Base-by-base conservation (phyloP, 64 coral and sea anemone genomes). In the Dendrophyllia cribrosa region DNA sequence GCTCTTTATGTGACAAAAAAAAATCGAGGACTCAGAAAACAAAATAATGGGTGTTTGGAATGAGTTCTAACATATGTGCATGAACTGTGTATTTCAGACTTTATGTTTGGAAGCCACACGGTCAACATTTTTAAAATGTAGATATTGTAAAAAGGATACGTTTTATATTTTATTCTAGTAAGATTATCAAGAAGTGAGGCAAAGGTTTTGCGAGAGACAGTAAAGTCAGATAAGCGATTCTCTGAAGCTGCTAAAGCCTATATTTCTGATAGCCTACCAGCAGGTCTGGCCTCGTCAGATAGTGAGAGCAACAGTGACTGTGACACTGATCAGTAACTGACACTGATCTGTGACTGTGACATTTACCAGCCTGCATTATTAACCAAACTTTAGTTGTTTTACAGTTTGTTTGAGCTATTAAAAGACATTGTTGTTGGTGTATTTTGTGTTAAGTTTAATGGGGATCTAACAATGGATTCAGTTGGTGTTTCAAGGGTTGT, bases 161-260 rank as follows among this genome's bases (percentile, higher is more conserved):
- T 34, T 34, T 34, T 34, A 34, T 34, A 34, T 34, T n/a, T n/a
- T n/a, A n/a, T n/a, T n/a, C n/a, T 72, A 9, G 47, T 73, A 17
- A 70, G 46, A 11, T 68, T 86, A 49, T 86, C 82, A 67, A 70
- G 24, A 14, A 70, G 43, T 14, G 61, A 86, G 6, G 17, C 51
- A 15, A 82, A 82, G 55, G 78, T 60, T n/a, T 61, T 82, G 4
- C 55, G 53, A 59, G 55, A 82, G 48, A 82, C 51, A 50, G 4
- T 61, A 55, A 82, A 82, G n/a, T 14, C 23, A 82, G 78, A 61
- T 26, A 58, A 34, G 17, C 22, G 56, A 82, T 82, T 34, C 55
- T 50, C 55, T 24, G 22, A 59, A 50, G 78, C 43, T 61, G 20
- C 55, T 50, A 82, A 6, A 58, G 76, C 51, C 3, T 52, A n/a